Conservation (phyloP, 2,797 vertebrate genomes). For the Distichodus sexfasciatus region DNA sequence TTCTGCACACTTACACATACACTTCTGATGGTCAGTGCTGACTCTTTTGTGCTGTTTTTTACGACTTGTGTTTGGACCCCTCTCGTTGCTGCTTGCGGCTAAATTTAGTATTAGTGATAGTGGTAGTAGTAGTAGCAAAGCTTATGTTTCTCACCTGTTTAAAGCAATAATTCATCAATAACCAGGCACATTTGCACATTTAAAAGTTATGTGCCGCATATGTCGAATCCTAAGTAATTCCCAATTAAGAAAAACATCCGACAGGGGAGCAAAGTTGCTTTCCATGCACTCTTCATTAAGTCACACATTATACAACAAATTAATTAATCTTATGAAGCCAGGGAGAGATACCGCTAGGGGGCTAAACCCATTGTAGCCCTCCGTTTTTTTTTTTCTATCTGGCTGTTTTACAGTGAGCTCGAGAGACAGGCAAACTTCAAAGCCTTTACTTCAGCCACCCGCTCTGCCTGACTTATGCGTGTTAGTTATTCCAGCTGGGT, state of each 20-base stretch:
- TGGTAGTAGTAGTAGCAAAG: too few species aligned
- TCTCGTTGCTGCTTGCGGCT: too few species aligned
- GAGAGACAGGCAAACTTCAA: constrained; percentile 62
- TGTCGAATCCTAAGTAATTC: not conserved
- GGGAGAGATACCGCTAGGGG: constrained; percentile 33
- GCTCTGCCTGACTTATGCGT: constrained; percentile 61
- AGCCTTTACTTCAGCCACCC: constrained; percentile 50
- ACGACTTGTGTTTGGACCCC: too few species aligned
- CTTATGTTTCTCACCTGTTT: too few species aligned
- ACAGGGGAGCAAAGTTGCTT: not conserved
- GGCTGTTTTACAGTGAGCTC: constrained; percentile 50
- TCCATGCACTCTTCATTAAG: not conserved
- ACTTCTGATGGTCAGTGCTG: too few species aligned
- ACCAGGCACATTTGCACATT: too few species aligned
- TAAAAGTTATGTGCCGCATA: too few species aligned
- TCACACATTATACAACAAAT: constrained; percentile 53
- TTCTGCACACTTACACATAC: too few species aligned
- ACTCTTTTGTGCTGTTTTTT: too few species aligned
- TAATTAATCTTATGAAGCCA: constrained; percentile 24
- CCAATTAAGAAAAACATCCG: not conserved
- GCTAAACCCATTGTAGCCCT: constrained; percentile 45
- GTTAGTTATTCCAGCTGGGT: constrained; percentile 69
- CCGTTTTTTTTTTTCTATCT: constrained; percentile 57
- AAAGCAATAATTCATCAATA: too few species aligned
- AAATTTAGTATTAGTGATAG: too few species aligned